Evolutionary conservation across 2,797 vertebrate genomes (phyloP), one percentile per base, ranked within the genome.

Genomic region (Semotilus atromaculatus): DNA sequence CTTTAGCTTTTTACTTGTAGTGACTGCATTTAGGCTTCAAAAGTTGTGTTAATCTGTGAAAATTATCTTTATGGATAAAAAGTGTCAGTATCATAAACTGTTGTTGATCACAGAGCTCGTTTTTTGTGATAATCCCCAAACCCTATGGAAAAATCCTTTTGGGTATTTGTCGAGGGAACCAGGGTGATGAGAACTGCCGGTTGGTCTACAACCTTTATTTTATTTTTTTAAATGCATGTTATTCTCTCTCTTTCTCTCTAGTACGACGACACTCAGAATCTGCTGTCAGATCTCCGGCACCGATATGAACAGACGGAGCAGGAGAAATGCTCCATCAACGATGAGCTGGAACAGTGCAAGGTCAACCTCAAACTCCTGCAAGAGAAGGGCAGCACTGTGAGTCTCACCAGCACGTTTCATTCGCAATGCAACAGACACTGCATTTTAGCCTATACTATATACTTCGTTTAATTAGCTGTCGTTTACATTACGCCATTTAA

Each of bases 331-430:
- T 96, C 96, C 88, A 97, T 99, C 89, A 91, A 96, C 43, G 96
- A 97, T 86, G 98, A 99, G 91, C 96, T 99, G 93, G 96, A 97
- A 93, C 96, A 98, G 88, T 98, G 97, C 93, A 96, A 96, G 94
- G 96, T 96, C 92, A 97, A 93, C 93, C 95, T 99, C 93, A 98
- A 98, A 94, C 94, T 97, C 91, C 96, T 99, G 90, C 97, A 97
- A 96, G 98, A 99, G 90, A 98, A 98, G 95, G 95, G 95, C 95
- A 96, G 93, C 93, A 97, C 96, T 76, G 98, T 99, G 95, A 98
- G 97, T 90, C 66, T 9, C 66, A 36, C 21, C 71, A 36, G 29
- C 60, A 66, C 40, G 18, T 40, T 21, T 75, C 29, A 13, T 29
- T 19, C 7, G 58, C 58, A 29, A 7, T 62, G 11, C 58, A 31